Evolutionary conservation across 2,113 vertebrate genomes (phyloP), one percentile per base, ranked within the genome.

Genomic region (Myotis davidii): DNA sequence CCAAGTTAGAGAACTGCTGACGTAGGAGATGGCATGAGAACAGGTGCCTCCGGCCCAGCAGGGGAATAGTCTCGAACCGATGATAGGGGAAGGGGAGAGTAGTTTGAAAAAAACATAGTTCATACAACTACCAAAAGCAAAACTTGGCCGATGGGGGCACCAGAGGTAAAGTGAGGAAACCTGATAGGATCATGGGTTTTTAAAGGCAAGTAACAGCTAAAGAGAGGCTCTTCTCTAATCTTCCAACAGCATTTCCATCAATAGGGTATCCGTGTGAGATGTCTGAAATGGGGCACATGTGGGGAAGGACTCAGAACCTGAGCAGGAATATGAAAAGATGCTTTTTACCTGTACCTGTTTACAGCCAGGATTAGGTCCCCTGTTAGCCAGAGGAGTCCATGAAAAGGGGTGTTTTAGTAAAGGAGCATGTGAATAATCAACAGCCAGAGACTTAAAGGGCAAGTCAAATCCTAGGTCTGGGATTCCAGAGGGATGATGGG

Each of bases 211-310:
- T 42, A 70, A 27, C 52, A 21, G n/a, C 73, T 70, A 70, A 21
- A 7, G 13, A 48, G 9, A 86, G 29, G 65, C 74, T 54, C 9
- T 56, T 65, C 16, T 74, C 21, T 64, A 25, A 56, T 18, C 52
- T 52, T 70, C 21, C 72, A 1, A 7, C 4, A 37, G 50, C 27
- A 1, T 39, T 74, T 69, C 84, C 50, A 5, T 42, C 48, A 6
- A 3, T 54, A 17, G 11, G 21, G 17, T n/a, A 2, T 25, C 42
- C 9, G 0, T 8, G 13, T 18, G 32, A 42, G 61, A 14, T 59
- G 14, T 39, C 9, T 18, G 29, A 42, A 21, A 10, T 16, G 18
- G 37, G n/a, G 23, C 9, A 2, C 42, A 6, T 4, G 5, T 85
- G 39, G 6, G n/a, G 20, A 37, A 42, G 5, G 39, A 34, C 16